These are phyloP conservation scores for Eira barbara DNA, from an alignment of 2,113 vertebrate genomes.

Conservation along the genomic window DNA sequence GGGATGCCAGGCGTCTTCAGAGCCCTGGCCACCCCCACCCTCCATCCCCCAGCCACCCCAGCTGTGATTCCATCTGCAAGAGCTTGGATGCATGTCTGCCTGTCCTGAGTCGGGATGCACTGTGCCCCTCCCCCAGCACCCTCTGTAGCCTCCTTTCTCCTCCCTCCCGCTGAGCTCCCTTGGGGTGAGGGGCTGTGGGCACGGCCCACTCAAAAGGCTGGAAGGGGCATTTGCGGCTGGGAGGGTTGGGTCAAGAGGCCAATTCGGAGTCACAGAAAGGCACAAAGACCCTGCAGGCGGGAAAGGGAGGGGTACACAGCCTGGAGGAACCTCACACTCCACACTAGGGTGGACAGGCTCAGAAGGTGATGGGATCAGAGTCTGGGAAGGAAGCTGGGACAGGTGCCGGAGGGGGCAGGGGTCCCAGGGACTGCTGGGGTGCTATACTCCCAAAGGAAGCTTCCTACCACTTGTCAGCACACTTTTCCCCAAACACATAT, in stretches of 20 bases:
- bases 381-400: not conserved
- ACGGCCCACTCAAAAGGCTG: not conserved
- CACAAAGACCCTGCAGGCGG: not conserved
- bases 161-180: not conserved
- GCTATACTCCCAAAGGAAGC: not conserved
- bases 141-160: no score
- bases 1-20: not conserved
- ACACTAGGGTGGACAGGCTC: not conserved
- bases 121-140: not conserved
- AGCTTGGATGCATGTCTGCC: rapidly evolving
- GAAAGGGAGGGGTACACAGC: no score
- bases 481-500: no score
- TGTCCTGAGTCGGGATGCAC: no score
- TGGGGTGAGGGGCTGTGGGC: not conserved
- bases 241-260: not conserved
- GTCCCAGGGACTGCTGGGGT: no score
- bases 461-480: not conserved
- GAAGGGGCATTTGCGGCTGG: not conserved
- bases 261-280: rapidly evolving
- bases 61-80: not conserved
- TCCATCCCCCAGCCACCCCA: not conserved
- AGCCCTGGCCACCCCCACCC: not conserved
- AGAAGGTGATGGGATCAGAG: not conserved
- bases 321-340: not conserved
- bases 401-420: not conserved